Evolutionary conservation across 2,888 invertebrate genomes (phyloP), one percentile per base, ranked within the genome.

Genomic region (Eurytoma californica): DNA sequence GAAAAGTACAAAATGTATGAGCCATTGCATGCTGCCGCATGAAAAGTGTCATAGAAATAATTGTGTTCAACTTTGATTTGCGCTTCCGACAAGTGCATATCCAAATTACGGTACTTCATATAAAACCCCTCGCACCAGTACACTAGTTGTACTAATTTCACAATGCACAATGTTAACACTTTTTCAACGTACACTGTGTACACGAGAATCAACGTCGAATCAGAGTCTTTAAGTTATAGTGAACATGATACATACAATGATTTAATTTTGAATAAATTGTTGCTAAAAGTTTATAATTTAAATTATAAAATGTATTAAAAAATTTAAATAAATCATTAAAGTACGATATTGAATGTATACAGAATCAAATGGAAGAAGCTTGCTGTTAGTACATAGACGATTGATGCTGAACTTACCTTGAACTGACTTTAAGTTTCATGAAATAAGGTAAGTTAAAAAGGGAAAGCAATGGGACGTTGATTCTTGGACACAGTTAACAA

Each of bases 1-100:
- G 84, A 89, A 88, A 89, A 88, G 86, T 88, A 89, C 82, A 88
- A 88, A 88, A 89, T 86, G 86, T 86, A 84, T 39, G 39, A 47
- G 47, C 61, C 65, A 49, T 49, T 61, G n/a, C 18, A 72, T 39
- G 68, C 58, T 57, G 61, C 5, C 66, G 49, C 83, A 82, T 81
- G 30, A 75, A 57, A 51, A 77, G 20, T 58, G 70, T 51, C 63
- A 63, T 53, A 73, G 61, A 68, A 77, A 69, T 73, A 77, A 20
- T 74, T 74, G 53, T 24, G 14, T 67, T 57, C 61, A 63, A 63
- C 13, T 72, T 68, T 5, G 57, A 60, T 69, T 13, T 39, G 49
- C 47, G 39, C 39, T 9, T 58, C 18, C 30, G 47, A 55, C 65
- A 73, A 28, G 51, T 28, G 66, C 67, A 49, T 67, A 7, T 9